Conservation (phyloP, 2,888 invertebrate species). For the Carcina quercana region DNA sequence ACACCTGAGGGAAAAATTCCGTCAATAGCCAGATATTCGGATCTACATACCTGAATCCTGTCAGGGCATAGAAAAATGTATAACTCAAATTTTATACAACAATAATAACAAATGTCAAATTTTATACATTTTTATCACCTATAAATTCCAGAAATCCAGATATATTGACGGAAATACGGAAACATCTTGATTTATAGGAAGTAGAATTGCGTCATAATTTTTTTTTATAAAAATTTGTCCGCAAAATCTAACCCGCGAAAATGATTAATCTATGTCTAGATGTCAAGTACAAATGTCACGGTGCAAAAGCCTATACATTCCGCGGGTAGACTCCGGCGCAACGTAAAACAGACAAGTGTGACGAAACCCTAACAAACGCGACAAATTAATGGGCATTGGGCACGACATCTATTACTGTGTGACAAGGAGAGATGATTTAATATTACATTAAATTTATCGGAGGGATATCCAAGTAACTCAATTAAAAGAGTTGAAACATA, state of each 20-base stretch:
- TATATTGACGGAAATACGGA: no score
- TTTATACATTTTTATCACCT: no score
- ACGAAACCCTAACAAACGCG: no score
- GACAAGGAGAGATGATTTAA: not conserved
- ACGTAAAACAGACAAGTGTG: not conserved
- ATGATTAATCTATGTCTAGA: constrained; percentile 2
- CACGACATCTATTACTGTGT: not conserved
- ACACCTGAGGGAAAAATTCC: not conserved
- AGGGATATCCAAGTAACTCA: no score
- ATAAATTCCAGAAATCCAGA: no score
- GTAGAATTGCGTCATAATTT: not conserved
- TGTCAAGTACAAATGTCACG: constrained; percentile 10
- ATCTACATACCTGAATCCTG: no score
- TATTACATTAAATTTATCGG: not conserved
- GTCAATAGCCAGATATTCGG: not conserved
- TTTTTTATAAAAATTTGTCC: not conserved
- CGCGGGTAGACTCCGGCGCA: not conserved
- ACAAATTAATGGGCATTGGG: no score
- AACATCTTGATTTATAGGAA: not conserved
- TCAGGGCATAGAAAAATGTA: no score
- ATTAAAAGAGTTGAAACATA: no score
- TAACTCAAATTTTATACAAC: no score
- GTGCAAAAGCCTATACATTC: constrained; percentile 4
- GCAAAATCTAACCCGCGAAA: not conserved
- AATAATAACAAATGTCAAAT: no score